Conservation (phyloP, 2,797 vertebrate species). For the Gorsachius magnificus region DNA sequence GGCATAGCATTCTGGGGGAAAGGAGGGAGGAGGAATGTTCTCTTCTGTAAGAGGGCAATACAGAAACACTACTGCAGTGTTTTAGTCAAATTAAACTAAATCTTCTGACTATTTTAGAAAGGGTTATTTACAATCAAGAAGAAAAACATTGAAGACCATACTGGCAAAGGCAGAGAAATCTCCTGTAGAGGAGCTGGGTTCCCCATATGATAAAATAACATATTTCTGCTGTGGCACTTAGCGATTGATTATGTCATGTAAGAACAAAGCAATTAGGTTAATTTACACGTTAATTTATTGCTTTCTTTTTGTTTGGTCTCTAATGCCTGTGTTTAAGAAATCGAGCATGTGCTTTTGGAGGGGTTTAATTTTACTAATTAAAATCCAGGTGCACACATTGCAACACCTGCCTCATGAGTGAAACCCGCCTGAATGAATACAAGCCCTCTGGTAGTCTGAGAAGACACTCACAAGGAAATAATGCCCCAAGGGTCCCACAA, state of each 20-base stretch:
- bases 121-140: not conserved
- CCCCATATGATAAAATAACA: not conserved
- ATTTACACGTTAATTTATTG: constrained; percentile 38
- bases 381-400: not conserved
- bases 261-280: constrained; percentile 41
- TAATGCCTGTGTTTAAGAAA: constrained; percentile 13
- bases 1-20: not conserved
- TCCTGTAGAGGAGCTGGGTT: not conserved
- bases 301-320: constrained; percentile 20
- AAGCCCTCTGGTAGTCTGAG: not conserved
- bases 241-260: constrained; percentile 9
- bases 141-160: not conserved
- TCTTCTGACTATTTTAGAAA: not conserved
- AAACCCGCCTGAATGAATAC: not conserved
- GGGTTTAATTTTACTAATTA: constrained; percentile 38
- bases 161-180: not conserved
- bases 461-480: not conserved
- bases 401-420: not conserved
- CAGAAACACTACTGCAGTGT: not conserved
- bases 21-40: not conserved
- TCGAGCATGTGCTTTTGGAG: not conserved
- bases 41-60: not conserved
- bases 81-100: not conserved
- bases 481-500: accelerated
- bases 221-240: not conserved